Conservation (phyloP, 2,113 vertebrate species). For the Sphaerodactylus townsendi region DNA sequence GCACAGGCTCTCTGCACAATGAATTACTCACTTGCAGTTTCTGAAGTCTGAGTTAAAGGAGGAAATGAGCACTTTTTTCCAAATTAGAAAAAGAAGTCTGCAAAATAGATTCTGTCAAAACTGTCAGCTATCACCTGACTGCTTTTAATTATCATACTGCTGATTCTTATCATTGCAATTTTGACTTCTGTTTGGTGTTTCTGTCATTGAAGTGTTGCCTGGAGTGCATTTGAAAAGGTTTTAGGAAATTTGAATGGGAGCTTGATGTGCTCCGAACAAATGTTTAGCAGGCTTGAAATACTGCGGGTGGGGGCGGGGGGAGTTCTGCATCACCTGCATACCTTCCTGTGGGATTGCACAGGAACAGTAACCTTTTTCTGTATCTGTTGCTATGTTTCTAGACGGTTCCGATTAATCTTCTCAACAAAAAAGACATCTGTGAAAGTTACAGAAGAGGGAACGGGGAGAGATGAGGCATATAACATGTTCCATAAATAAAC, state of each 20-base stretch:
- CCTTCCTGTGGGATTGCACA: not conserved
- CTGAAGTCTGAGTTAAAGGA: constrained; percentile 20
- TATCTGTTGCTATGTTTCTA: not conserved
- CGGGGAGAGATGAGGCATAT: not conserved
- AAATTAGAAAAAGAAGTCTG: constrained; percentile 12
- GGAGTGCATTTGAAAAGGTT: not conserved
- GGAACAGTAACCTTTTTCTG: not conserved
- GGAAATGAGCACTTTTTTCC: constrained; percentile 10
- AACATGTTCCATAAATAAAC: constrained; percentile 14
- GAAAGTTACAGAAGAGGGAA: not conserved
- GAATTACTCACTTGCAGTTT: not conserved
- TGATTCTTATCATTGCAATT: constrained; percentile 2
- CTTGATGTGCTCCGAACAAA: constrained; percentile 34
- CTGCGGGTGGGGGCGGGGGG: no score
- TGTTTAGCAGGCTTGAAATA: constrained; percentile 18
- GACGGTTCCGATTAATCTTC: constrained; percentile 36
- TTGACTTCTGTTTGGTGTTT: constrained; percentile 13
- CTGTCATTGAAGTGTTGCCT: not conserved
- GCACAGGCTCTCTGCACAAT: constrained; percentile 23
- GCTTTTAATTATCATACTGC: not conserved
- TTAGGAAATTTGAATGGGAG: constrained; percentile 25
- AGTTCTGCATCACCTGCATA: not conserved
- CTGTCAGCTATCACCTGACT: not conserved
- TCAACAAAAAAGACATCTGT: constrained; percentile 6
- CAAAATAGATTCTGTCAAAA: constrained; percentile 34